phyloP scores from a whole-genome alignment of 2,113 vertebrate species.

The Centrocercus urophasianus region DNA sequence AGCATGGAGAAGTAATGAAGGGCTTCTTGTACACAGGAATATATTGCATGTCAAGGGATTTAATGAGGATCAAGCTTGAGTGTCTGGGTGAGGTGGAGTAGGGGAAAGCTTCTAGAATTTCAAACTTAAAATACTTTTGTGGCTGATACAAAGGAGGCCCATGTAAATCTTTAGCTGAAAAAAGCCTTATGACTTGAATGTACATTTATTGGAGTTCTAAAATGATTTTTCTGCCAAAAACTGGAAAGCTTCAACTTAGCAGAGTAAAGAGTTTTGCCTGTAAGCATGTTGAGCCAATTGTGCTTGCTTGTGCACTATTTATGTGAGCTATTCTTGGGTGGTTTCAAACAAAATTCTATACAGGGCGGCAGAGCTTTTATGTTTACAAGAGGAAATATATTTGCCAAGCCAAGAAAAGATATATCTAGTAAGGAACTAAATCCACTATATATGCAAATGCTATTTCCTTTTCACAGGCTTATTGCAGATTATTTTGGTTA shows the following conservation, averaged over 20 bases:
- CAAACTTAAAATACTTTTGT: constrained; percentile 72
- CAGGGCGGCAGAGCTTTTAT: not conserved
- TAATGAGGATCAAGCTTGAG: constrained; percentile 71
- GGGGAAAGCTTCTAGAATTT: constrained; percentile 72
- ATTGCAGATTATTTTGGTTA: not conserved
- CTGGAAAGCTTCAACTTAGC: constrained; percentile 25
- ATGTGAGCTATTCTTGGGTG: constrained; percentile 34
- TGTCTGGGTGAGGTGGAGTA: constrained; percentile 56
- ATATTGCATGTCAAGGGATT: constrained; percentile 72
- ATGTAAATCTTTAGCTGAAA: constrained; percentile 68
- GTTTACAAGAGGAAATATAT: constrained; percentile 36
- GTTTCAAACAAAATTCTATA: constrained; percentile 11
- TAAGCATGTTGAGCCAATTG: constrained; percentile 28
- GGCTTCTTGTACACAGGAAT: constrained; percentile 60
- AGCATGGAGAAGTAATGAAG: constrained; percentile 61
- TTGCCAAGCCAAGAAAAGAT: constrained; percentile 17
- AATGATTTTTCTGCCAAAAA: constrained; percentile 60
- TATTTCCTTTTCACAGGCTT: not conserved
- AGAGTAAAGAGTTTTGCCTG: constrained; percentile 36
- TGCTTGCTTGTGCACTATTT: constrained; percentile 40
- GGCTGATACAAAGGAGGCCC: constrained; percentile 60
- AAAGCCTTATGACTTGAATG: constrained; percentile 53
- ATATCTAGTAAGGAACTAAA: not conserved
- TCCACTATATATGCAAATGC: not conserved
- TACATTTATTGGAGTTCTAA: constrained; percentile 61